Evolutionary conservation across 2,797 vertebrate species (phyloP), one percentile per base, ranked within the genome.

Genomic region (Phalloptychus januarius): DNA sequence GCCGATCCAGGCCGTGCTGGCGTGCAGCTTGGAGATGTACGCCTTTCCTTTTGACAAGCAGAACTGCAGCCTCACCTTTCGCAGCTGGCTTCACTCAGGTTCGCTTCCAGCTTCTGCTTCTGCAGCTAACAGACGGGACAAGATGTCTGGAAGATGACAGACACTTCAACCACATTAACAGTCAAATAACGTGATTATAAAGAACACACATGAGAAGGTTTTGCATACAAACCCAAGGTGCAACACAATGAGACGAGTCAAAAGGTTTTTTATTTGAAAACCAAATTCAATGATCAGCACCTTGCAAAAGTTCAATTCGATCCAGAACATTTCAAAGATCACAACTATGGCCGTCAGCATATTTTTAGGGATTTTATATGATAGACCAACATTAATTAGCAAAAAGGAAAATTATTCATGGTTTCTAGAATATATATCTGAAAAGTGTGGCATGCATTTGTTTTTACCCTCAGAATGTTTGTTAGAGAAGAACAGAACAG

Each of bases 11-110:
- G 96, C 96, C 85, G 95, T 96, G 48, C 93, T 97, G 33, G 95
- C 96, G 20, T 97, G 97, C 83, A 93, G 87, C 78, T 88, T 97
- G 86, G 95, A 97, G 90, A 95, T 96, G 77, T 97, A 96, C 0
- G 94, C 96, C 63, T 98, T 97, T 70, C 97, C 97, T 0, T 97
- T 97, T 58, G 97, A 97, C 89, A 94, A 94, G 92, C 97, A 97
- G 92, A 97, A 97, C 88, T 97, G 97, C 95, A 96, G 95, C 85
- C 93, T 97, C 44, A 97, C 97, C 78, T 97, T 97, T 90, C 96
- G 92, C 75, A 97, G 96, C 87, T 95, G 96, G 94, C 94, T 97
- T 40, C 96, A 97, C 86, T 96, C 97, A 93, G 96, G 97, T 97
- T 84, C 74, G 86, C 78, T 31, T 33, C 38, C 2, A 3, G 11